These are phyloP conservation scores for Glaucomys volans DNA, from an alignment of 2,113 vertebrate genomes.

Conservation along the genomic window DNA sequence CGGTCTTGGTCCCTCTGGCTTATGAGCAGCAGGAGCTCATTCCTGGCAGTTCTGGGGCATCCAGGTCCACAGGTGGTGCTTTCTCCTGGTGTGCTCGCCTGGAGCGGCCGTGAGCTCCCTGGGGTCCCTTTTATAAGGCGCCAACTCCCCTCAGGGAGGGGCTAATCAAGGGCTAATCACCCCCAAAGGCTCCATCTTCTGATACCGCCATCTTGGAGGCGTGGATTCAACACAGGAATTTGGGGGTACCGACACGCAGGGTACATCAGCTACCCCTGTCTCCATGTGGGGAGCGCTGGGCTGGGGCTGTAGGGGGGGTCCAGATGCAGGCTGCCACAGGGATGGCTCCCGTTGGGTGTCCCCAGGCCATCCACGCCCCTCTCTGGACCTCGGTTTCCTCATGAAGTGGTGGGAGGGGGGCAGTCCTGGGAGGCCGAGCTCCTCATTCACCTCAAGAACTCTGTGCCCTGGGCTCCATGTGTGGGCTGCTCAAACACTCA, in stretches of 20 bases:
- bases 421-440: rapidly evolving
- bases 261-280: too few species aligned
- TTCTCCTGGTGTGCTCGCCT: background rate
- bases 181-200: background rate
- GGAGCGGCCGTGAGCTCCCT: background rate
- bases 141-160: too few species aligned
- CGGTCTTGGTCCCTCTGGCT: background rate
- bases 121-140: background rate
- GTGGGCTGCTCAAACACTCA: too few species aligned
- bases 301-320: background rate
- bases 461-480: background rate
- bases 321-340: background rate
- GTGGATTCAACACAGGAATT: background rate
- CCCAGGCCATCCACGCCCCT: too few species aligned
- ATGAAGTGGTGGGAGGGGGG: background rate
- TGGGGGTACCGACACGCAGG: too few species aligned
- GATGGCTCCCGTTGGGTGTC: background rate
- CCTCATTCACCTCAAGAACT: background rate
- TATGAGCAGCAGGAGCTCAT: background rate
- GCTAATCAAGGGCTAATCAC: background rate
- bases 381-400: background rate
- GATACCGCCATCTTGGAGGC: too few species aligned
- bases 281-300: background rate
- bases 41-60: background rate
- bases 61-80: background rate